Base-by-base conservation (phyloP, 2,113 vertebrate species). In the Melanostigma gelatinosum region DNA sequence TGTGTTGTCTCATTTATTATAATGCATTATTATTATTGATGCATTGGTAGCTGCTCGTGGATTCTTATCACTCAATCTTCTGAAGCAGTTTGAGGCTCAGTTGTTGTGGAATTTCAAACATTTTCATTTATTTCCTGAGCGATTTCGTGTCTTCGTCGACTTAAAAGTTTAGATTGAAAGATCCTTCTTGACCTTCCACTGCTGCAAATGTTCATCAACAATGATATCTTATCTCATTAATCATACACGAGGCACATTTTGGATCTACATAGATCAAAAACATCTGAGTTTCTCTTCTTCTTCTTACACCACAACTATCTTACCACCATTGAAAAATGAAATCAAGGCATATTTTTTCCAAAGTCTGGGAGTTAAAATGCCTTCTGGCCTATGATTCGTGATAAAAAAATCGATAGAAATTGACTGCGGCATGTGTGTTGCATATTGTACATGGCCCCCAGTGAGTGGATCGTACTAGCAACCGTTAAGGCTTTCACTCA, bases 381-480 rank as follows among this genome's bases (percentile, higher is more conserved):
- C 42, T 12, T n/a, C n/a, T 62, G 4, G 16, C 38, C 4, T 34
- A 15, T 54, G 24, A 38, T 68, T n/a, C 12, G 15, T 52, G 50
- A 65, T 40, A 6, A 12, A n/a, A 36, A n/a, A 74, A 9, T 2
- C 0, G 18, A 36, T 8, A 55, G 6, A 55, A 40, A 40, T 48
- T 63, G 46, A 29, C 44, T 13, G 22, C 27, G 8, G 55, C 38
- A 54, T 22, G 16, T 38, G n/a, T 34, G 16, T 65, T 34, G 4
- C 44, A 69, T 44, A 20, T 38, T 75, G 44, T 22, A 18, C 22
- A 42, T 12, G 6, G 34, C 29, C 62, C 32, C 48, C 54, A 62
- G 36, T 70, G 36, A 73, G 54, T 44, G 65, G 44, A 15, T 68
- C 20, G 22, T 42, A 57, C 65, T 44, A 73, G 58, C 46, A 12